A percentile compares a stretch with the other conserved stretches of the same genome.
These are phyloP conservation scores for Catostomus latipinnis DNA, from an alignment of 2,797 vertebrate genomes.

Conservation along the genomic window DNA sequence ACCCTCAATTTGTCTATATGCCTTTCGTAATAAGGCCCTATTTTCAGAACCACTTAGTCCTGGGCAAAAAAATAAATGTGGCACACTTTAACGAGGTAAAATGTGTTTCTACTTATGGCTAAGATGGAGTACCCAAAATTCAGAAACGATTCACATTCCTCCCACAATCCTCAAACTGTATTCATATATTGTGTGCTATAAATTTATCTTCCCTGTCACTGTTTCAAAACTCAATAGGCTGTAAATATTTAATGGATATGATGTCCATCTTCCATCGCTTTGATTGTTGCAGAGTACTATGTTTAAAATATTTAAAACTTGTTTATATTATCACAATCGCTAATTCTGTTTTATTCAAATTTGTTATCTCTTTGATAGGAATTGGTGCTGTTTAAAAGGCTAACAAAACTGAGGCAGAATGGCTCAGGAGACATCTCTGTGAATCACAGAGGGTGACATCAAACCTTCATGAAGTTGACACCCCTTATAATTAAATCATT, in stretches of 20 bases:
- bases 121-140: conserved; percentile 20
- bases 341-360: conserved; percentile 14
- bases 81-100: conserved; percentile 32
- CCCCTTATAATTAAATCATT: no score
- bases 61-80: conserved; percentile 25
- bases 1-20: conserved; percentile 9
- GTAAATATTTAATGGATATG: conserved; percentile 42
- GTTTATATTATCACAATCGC: conserved; percentile 10
- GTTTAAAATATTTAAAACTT: conserved; percentile 33
- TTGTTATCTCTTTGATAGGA: background rate
- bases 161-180: background rate
- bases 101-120: conserved; percentile 16
- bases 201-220: conserved; percentile 40
- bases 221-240: conserved; percentile 48
- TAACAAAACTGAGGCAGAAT: background rate
- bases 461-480: no score
- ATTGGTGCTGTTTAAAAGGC: conserved; percentile 2
- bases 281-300: conserved; percentile 16
- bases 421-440: background rate
- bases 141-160: conserved; percentile 9
- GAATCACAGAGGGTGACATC: conserved; percentile 59
- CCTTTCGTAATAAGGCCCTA: conserved; percentile 19
- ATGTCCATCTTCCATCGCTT: conserved; percentile 39
- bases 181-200: conserved; percentile 22
- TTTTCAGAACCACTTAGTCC: conserved; percentile 38